Base-by-base conservation (phyloP, 1,140 invertebrate species). In the Drosophila nikananu region DNA sequence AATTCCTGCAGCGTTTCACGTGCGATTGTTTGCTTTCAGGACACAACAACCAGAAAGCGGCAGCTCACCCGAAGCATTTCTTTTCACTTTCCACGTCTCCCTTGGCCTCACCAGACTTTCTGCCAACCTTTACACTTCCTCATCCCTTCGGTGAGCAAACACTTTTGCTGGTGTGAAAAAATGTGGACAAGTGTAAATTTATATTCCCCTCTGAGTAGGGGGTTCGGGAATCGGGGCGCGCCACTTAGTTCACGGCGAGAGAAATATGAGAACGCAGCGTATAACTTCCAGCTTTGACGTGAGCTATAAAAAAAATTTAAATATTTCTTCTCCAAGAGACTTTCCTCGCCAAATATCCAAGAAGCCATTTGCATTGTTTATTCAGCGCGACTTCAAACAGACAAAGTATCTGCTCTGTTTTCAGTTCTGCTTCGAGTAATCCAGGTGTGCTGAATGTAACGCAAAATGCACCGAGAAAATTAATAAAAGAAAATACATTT, bases 101-200 rank as follows among this genome's bases (percentile, higher is more conserved):
- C 17, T 39, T 44, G 17, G 7, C 21, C 48, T 15, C 21, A 21
- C 37, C 15, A 48, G 37, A 39, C 37, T 76, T 67, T 42, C 21
- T 48, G 41, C n/a, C 37, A 41, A 39, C 23, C 27, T 17, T 30
- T 21, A 57, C 5, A 17, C 41, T 63, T 7, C 17, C 41, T n/a
- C 25, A 52, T 52, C 39, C 58, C 49, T 23, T 41, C 13, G 74
- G 65, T 54, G 77, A 61, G 75, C 65, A 78, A 78, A 78, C 74
- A 78, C 75, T 77, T 67, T 68, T 32, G 64, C 41, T 62, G 64
- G 76, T 78, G 74, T 63, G 76, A 78, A 78, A 78, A 63, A 78
- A 78, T 79, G 77, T 72, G 59, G 76, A 79, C 76, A 79, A 79
- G 77, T 79, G 77, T 78, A 59, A 80, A 80, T 79, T 63, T 72